A percentile compares a stretch with the other conserved stretches of the same genome.
phyloP scores from a whole-genome alignment of 2,797 vertebrate species.

The Distichodus sexfasciatus region DNA sequence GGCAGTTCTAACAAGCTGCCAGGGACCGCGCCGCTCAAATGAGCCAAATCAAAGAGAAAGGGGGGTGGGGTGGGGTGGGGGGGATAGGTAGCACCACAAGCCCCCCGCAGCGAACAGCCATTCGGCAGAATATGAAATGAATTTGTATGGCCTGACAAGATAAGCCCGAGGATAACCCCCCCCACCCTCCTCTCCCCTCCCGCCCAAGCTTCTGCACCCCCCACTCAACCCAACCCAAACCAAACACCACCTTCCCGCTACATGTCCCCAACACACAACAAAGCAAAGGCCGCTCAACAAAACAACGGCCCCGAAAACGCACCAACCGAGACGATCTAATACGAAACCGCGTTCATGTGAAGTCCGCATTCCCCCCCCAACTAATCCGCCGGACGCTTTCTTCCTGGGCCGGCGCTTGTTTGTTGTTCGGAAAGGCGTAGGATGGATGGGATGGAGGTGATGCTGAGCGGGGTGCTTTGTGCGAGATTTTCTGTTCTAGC shows the following conservation, averaged over 20 bases:
- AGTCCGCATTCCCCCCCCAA: conserved; percentile 12
- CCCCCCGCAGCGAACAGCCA: conserved; percentile 75
- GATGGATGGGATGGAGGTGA: background rate
- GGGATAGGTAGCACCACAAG: conserved; percentile 73
- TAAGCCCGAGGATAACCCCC: conserved; percentile 73
- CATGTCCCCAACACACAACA: conserved; percentile 46
- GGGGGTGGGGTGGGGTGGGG: conserved; percentile 66
- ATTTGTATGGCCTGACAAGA: conserved; percentile 77
- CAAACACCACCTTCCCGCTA: conserved; percentile 26
- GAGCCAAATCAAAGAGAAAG: conserved; percentile 82
- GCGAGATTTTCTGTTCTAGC: background rate
- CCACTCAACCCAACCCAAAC: conserved; percentile 37
- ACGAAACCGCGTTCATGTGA: background rate
- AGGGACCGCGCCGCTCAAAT: conserved; percentile 77
- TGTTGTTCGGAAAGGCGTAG: too few relatives aligned
- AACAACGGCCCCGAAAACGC: background rate
- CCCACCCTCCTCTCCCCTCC: conserved; percentile 45
- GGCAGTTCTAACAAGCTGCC: conserved; percentile 82
- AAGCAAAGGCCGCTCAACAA: conserved; percentile 47
- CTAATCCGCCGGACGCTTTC: conserved; percentile 11
- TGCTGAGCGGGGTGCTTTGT: background rate
- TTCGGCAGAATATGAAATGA: conserved; percentile 80
- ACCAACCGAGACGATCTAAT: background rate
- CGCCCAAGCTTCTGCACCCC: too few relatives aligned
- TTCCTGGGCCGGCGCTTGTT: conserved; percentile 22